A percentile compares a stretch with the other conserved stretches of the same genome.
These are phyloP conservation scores for Bombus pascuorum DNA, from an alignment of 1,140 invertebrate species.

Conservation along the genomic window DNA sequence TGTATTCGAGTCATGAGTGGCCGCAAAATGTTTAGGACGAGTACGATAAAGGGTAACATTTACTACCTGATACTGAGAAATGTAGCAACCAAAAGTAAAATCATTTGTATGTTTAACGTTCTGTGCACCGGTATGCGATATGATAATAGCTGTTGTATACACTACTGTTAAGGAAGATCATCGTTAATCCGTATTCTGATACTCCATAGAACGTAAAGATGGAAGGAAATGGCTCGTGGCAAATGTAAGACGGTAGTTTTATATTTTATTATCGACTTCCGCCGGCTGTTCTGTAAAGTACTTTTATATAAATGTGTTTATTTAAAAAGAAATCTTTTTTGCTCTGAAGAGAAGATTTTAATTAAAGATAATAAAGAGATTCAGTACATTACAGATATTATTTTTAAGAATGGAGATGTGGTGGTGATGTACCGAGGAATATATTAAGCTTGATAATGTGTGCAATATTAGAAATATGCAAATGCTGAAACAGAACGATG, in stretches of 20 bases:
- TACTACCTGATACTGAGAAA: slow-evolving; percentile 65
- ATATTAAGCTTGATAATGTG: no score
- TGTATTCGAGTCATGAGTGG: slow-evolving; percentile 55
- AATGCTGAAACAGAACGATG: no score
- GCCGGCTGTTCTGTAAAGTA: no score
- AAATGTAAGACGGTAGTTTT: slow-evolving; percentile 48
- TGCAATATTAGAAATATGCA: no score
- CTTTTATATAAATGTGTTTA: no score
- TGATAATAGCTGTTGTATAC: slow-evolving; percentile 48
- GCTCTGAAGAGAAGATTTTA: no score
- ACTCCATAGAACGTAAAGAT: slow-evolving; percentile 48
- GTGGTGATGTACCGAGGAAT: no score
- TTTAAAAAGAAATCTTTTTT: no score
- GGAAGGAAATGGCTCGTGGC: slow-evolving; percentile 63
- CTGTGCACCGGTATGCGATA: slow-evolving; percentile 57
- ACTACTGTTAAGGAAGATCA: slow-evolving; percentile 50
- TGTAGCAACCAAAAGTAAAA: slow-evolving; percentile 65
- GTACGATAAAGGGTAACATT: slow-evolving; percentile 64
- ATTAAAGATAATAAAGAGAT: no score
- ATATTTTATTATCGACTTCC: slow-evolving; percentile 20
- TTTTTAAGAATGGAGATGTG: no score
- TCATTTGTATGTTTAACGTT: slow-evolving; percentile 67
- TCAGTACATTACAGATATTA: no score
- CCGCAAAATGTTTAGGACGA: slow-evolving; percentile 54
- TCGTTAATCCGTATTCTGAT: slow-evolving; percentile 59